Percentiles rank a stretch among this genome's conserved stretches.
phyloP scores from a whole-genome alignment of 2,113 vertebrate species.

The Coptodon rendalli region DNA sequence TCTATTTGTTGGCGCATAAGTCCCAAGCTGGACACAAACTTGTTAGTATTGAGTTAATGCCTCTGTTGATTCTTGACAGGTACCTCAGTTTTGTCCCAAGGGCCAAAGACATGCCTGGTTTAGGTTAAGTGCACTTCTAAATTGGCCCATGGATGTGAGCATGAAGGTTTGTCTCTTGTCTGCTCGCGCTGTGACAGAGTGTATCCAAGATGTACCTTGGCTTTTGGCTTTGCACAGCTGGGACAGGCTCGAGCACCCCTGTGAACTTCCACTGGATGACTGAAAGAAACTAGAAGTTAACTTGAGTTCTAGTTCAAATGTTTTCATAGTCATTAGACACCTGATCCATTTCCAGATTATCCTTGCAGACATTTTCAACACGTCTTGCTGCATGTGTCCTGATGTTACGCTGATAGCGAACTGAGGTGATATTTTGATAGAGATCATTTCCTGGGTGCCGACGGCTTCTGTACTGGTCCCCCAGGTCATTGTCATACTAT shows the following conservation, averaged over 20 bases:
- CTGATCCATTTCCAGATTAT: background rate
- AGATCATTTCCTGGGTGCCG: background rate
- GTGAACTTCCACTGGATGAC: background rate
- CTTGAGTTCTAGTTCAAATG: background rate
- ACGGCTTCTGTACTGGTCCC: background rate
- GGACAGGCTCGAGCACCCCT: rapidly evolving
- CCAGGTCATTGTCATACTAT: background rate
- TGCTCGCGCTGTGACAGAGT: rapidly evolving
- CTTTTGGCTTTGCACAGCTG: background rate
- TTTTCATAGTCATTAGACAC: background rate
- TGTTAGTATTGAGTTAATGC: background rate
- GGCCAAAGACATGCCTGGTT: background rate
- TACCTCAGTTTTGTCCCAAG: background rate
- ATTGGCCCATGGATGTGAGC: rapidly evolving
- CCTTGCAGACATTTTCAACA: background rate
- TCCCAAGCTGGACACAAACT: background rate
- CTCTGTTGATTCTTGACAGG: background rate
- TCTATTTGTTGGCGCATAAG: background rate
- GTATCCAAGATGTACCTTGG: background rate
- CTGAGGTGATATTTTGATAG: background rate
- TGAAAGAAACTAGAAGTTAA: background rate
- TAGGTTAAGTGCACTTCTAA: rapidly evolving
- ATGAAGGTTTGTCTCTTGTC: rapidly evolving
- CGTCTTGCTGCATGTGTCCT: rapidly evolving
- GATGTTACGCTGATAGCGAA: background rate